Percentiles rank a stretch among this genome's conserved stretches.
These are phyloP conservation scores for Gobiocypris rarus DNA, from an alignment of 2,113 vertebrate species.

Conservation along the genomic window DNA sequence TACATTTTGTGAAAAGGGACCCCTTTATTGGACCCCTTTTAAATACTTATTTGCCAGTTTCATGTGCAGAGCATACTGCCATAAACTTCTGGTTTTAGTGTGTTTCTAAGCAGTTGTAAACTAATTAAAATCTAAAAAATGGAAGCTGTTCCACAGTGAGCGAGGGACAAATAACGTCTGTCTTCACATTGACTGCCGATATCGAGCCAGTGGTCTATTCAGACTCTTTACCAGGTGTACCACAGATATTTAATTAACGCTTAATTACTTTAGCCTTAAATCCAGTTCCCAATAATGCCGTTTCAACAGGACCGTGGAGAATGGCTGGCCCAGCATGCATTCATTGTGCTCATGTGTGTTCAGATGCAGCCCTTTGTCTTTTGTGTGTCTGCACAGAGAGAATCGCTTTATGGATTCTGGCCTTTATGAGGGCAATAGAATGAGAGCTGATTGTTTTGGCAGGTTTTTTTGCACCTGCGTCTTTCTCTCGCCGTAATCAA, in stretches of 20 bases:
- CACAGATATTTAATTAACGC: slow-evolving; percentile 15
- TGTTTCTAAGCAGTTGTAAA: too few relatives aligned
- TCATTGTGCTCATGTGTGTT: not conserved
- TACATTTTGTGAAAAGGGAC: too few relatives aligned
- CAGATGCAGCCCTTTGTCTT: slow-evolving; percentile 8
- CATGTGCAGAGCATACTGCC: too few relatives aligned
- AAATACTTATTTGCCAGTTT: too few relatives aligned
- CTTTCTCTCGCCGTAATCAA: slow-evolving; percentile 25
- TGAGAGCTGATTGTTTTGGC: slow-evolving; percentile 55
- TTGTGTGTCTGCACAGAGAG: not conserved
- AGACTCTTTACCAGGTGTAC: not conserved
- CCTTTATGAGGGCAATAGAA: slow-evolving; percentile 39
- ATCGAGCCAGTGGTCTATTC: not conserved
- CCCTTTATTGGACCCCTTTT: too few relatives aligned
- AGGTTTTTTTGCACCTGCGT: slow-evolving; percentile 52
- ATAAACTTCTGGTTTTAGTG: too few relatives aligned
- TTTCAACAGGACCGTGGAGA: slow-evolving; percentile 3
- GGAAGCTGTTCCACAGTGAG: too few relatives aligned
- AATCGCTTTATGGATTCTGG: slow-evolving; percentile 24
- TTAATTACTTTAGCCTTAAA: slow-evolving; percentile 24
- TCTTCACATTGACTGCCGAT: not conserved
- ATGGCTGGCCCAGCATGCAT: slow-evolving; percentile 5
- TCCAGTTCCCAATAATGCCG: not conserved
- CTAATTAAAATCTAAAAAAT: too few relatives aligned
- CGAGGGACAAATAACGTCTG: not conserved